Evolutionary conservation across 37 sponge, comb jelly and placozoan genomes (phyloP).

Genomic region (Corticium candelabrum): DNA sequence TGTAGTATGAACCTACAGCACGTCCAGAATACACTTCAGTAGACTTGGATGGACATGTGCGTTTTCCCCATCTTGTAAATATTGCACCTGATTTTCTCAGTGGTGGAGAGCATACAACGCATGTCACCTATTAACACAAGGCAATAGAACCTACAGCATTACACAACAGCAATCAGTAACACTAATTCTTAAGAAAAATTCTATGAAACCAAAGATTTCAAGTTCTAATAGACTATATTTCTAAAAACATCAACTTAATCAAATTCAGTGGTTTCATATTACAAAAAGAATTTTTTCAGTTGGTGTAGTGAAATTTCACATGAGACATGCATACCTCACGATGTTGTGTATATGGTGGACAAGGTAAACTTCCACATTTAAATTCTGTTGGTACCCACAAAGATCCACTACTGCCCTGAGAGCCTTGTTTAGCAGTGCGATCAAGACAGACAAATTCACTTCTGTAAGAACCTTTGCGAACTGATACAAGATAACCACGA

Average conservation of each 20-base stretch:
- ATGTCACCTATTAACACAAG: not conserved
- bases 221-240: no score
- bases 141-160: not conserved
- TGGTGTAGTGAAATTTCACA: no score
- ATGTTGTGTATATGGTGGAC: not conserved
- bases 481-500: not conserved
- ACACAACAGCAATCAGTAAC: not conserved
- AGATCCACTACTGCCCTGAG: not conserved
- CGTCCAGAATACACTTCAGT: not conserved
- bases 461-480: not conserved
- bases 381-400: not conserved
- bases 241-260: no score
- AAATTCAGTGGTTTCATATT: no score
- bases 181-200: no score
- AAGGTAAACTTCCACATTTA: not conserved
- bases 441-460: not conserved
- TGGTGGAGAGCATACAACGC: not conserved
- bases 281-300: no score
- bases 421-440: not conserved
- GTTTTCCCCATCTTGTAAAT: not conserved
- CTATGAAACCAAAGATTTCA: no score
- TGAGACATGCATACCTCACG: no score
- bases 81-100: not conserved
- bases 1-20: not conserved
- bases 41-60: not conserved